Base-by-base conservation (phyloP, 2,888 invertebrate genomes). In the Alentia gelatinosa region DNA sequence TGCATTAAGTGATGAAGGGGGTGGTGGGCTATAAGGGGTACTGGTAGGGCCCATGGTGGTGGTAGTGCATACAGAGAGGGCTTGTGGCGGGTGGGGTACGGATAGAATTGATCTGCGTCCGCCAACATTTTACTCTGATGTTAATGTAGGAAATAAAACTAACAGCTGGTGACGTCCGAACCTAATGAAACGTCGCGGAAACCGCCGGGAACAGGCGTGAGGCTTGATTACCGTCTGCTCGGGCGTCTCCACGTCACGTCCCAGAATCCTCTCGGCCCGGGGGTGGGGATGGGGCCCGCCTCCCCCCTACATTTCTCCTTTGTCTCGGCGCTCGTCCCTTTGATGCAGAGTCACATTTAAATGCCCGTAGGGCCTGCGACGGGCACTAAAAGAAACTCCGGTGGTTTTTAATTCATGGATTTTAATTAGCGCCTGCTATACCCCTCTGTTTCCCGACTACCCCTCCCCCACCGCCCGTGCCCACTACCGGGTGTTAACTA, bases 381-480 rank as follows among this genome's bases (percentile, higher is more conserved):
- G 19, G 50, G 86, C 86, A n/a, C 86, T 50, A 33, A 86, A 86
- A 86, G 86, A 86, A 86, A 47, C 37, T n/a, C 26, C 86, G 47
- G 42, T 15, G 86, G 47, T 86, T 86, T 86, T 86, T 47, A 86
- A 86, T 86, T 86, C 47, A 50, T 86, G 26, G 86, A 86, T 86
- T 86, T 86, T 86, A 86, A 86, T 86, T 50, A 79, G 37, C 37
- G 37, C 79, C 19, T 79, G 79, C 15, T 35, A 79, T 39, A 79
- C 5, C 39, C 37, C 37, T 12, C 74, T 33, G 30, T 33, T 19
- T 47, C 47, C 47, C n/a, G 19, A 19, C 47, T 47, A 12, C 47
- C 9, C 19, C 47, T 47, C 19, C 47, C 19, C 47, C 47, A 47
- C 47, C 19, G 9, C 47, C 47, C 47, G 9, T 47, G 9, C 47